Evolutionary conservation across 2,888 invertebrate genomes (phyloP).

Genomic region (Dryocosmus kuriphilus): DNA sequence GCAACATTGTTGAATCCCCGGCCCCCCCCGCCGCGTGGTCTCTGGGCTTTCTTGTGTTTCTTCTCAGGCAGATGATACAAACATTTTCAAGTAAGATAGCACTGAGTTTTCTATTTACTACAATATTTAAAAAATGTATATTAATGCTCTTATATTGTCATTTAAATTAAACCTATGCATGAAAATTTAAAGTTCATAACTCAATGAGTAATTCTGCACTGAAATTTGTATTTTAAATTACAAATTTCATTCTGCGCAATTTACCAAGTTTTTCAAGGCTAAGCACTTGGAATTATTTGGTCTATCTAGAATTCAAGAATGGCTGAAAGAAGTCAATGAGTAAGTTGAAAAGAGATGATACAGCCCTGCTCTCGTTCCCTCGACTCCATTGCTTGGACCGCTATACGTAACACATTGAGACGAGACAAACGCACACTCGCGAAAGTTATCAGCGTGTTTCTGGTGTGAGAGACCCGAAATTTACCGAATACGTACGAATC

Average conservation of each 20-base stretch:
- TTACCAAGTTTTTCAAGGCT: neutral
- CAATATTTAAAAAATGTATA: too few relatives aligned
- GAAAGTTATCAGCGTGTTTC: slow-evolving; percentile 55
- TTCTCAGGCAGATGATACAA: too few relatives aligned
- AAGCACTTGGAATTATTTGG: neutral
- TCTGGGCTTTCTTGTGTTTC: too few relatives aligned
- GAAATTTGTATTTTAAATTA: neutral
- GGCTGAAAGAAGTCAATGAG: slow-evolving; percentile 12
- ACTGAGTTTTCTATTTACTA: too few relatives aligned
- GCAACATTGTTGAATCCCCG: too few relatives aligned
- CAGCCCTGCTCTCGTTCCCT: slow-evolving; percentile 36
- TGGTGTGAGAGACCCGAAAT: slow-evolving; percentile 8
- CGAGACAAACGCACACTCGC: neutral
- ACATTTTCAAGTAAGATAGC: too few relatives aligned
- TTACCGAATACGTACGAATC: slow-evolving; percentile 54
- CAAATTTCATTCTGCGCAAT: neutral
- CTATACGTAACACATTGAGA: neutral
- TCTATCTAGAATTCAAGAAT: slow-evolving; percentile 5
- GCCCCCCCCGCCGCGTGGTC: too few relatives aligned
- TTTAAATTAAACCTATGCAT: too few relatives aligned
- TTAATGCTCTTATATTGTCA: too few relatives aligned
- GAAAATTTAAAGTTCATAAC: neutral
- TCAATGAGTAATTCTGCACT: neutral
- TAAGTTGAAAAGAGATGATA: slow-evolving; percentile 22
- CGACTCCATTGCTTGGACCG: slow-evolving; percentile 28